Evolutionary conservation across 2,888 invertebrate genomes (phyloP).

Genomic region (Uloborus plumipes): DNA sequence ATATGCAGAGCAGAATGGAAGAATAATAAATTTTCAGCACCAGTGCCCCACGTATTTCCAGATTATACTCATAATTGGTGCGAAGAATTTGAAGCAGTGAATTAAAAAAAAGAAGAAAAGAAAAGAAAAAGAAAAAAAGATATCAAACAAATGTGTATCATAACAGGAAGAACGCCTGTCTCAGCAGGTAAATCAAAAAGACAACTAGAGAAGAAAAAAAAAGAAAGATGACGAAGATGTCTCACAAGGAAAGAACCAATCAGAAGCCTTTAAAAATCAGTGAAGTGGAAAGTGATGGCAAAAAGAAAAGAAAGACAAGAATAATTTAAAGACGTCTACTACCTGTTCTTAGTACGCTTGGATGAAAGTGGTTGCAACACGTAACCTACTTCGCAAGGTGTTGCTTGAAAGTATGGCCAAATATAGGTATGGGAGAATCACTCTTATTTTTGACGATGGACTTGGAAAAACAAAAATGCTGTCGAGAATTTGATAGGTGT

Average conservation of each 20-base stretch:
- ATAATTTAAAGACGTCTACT: background rate
- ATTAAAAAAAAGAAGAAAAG: background rate
- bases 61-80: background rate
- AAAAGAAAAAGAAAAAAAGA: background rate
- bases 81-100: background rate
- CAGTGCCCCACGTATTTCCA: background rate
- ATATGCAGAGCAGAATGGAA: too few species aligned
- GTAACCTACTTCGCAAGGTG: background rate
- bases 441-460: too few species aligned
- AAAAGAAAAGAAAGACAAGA: too few species aligned
- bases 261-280: conserved; percentile 11
- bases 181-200: background rate
- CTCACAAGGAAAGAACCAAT: background rate
- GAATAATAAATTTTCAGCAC: too few species aligned
- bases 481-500: too few species aligned
- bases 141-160: background rate
- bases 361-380: background rate
- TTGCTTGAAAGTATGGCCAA: too few species aligned
- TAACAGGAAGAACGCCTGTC: too few species aligned
- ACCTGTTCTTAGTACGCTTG: background rate
- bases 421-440: too few species aligned
- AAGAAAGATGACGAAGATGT: background rate
- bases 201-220: background rate
- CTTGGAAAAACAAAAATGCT: too few species aligned
- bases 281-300: conserved; percentile 18